A percentile compares a stretch with the other conserved stretches of the same genome.
phyloP scores from a whole-genome alignment of 2,888 invertebrate species.

The Tenthredo distinguenda region DNA sequence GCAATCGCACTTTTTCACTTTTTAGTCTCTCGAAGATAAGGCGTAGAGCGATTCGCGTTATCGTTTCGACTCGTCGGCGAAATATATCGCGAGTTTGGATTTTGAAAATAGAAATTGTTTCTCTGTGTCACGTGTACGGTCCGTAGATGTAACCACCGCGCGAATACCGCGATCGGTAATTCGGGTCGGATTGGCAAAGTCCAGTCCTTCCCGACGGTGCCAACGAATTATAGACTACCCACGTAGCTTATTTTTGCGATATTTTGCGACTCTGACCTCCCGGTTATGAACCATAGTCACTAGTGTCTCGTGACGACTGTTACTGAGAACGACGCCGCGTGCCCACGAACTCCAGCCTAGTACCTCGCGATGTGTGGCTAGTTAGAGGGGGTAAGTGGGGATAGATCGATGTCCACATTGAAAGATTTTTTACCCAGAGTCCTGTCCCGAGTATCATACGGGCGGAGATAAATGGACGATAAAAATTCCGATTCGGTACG shows the following conservation, averaged over 20 bases:
- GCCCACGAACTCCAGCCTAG: not conserved
- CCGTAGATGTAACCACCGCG: not conserved
- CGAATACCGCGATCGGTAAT: not conserved
- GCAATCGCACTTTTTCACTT: not conserved
- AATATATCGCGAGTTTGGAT: not conserved
- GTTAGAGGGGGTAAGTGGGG: not conserved
- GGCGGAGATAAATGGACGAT: not conserved
- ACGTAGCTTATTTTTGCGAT: not conserved
- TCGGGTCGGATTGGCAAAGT: not conserved
- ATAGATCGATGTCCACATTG: not conserved
- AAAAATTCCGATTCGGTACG: not conserved
- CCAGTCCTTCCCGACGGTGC: not conserved
- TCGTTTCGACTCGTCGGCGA: not conserved
- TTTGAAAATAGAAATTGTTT: not conserved
- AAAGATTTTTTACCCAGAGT: not conserved
- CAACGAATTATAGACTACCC: not conserved
- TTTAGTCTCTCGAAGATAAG: not conserved
- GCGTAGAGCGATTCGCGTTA: not conserved
- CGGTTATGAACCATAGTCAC: not conserved
- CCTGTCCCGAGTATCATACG: not conserved
- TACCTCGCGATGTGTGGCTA: not conserved
- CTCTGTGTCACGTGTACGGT: not conserved
- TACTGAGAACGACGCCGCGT: not conserved
- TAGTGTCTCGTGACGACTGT: conserved; percentile 13
- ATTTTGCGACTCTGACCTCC: not conserved